Evolutionary conservation across 2,113 vertebrate genomes (phyloP), one percentile per base, ranked within the genome.

Genomic region (Odontophorus gujanensis): DNA sequence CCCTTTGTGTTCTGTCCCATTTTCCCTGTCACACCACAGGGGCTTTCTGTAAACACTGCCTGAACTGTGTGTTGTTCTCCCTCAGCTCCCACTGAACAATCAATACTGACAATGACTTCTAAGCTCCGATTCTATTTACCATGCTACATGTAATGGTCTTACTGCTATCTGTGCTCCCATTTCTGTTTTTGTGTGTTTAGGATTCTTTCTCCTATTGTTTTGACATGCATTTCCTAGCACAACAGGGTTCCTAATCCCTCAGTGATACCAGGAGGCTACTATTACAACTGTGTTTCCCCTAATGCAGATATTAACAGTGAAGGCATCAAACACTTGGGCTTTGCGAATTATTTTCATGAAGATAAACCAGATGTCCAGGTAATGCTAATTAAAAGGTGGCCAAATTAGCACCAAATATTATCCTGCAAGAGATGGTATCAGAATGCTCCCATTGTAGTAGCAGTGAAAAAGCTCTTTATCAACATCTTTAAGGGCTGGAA

Each of bases 391-490:
- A 94, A 43, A 77, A 83, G 15, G 62, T 48, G 89, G 84, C 25
- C 71, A 51, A 91, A 61, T 81, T 51, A 91, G 32, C 87, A 63
- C 13, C 42, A 69, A 73, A 45, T 79, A 91, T 73, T 53, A 74
- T 38, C 45, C 63, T 55, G 2, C 11, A 67, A 66, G 59, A 92
- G 87, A 85, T 48, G 51, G 32, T 48, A 93, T 89, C 86, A 61
- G 74, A 89, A 90, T 32, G 32, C 6, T 18, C 21, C 67, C 57
- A 45, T 82, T 50, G 72, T 6, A 73, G 32, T 1, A 79, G 59
- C 50, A 51, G 85, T 63, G 79, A 26, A 89, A 85, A 92, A 92
- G 36, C 42, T 92, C 78, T 82, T 82, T 61, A 53, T 78, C 21
- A 78, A 65, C 12, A 83, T 51, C 48, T 59, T 75, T 53, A 22